Evolutionary conservation across 2,113 vertebrate species (phyloP).

Genomic region (Hylia prasina): DNA sequence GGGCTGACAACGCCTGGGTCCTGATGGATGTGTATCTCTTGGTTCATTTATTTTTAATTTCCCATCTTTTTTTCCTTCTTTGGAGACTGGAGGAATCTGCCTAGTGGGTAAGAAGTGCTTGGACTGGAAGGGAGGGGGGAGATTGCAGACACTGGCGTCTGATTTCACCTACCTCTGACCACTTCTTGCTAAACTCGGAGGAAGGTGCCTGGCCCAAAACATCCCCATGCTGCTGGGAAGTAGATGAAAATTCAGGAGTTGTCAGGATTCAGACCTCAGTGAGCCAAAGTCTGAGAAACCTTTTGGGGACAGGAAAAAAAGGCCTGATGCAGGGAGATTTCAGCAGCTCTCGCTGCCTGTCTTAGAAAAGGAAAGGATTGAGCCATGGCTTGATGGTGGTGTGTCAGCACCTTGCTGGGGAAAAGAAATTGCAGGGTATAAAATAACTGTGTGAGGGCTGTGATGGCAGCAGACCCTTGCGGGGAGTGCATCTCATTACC

Average conservation of each 20-base stretch:
- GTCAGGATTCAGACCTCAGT: background rate
- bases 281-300: background rate
- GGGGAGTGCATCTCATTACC: background rate
- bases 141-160: background rate
- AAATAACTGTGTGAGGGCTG: background rate
- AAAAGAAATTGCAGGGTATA: background rate
- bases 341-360: background rate
- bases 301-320: background rate
- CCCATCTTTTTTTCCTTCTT: constrained; percentile 48
- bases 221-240: background rate
- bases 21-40: constrained; percentile 59
- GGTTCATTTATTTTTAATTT: constrained; percentile 66
- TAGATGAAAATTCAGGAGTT: background rate
- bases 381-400: background rate
- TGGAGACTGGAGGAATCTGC: constrained; percentile 11
- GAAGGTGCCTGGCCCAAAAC: background rate
- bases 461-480: background rate
- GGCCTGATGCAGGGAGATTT: background rate
- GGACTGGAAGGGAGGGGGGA: background rate
- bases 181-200: background rate
- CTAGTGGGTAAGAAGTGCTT: constrained; percentile 29
- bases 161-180: background rate
- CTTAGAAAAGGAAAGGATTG: background rate
- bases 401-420: background rate
- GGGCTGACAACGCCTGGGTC: constrained; percentile 43